These are phyloP conservation scores for Erpetoichthys calabaricus DNA, from an alignment of 2,797 vertebrate species.

Conservation along the genomic window DNA sequence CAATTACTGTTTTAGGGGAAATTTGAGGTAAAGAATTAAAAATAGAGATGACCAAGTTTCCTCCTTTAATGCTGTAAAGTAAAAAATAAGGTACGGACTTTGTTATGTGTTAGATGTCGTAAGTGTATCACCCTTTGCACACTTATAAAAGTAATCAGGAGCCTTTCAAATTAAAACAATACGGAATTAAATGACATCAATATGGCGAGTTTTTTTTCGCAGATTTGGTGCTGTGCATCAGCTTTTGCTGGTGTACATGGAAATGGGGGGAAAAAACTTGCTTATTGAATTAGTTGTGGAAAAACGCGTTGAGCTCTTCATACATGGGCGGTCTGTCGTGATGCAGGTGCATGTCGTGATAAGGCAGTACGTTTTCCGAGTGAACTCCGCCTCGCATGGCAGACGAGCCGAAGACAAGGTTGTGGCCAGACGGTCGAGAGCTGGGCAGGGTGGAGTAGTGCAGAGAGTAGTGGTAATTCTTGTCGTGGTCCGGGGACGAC, in stretches of 20 bases:
- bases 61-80: too few relatives aligned
- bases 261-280: background rate
- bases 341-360: conserved; percentile 81
- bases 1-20: too few relatives aligned
- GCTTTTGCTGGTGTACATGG: conserved; percentile 4
- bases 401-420: conserved; percentile 67
- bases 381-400: conserved; percentile 74
- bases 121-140: too few relatives aligned
- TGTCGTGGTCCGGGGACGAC: conserved; percentile 76
- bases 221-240: conserved; percentile 1
- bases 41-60: too few relatives aligned
- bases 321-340: conserved; percentile 77
- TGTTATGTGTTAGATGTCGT: too few relatives aligned
- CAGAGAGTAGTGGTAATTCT: conserved; percentile 95
- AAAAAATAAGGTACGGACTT: too few relatives aligned
- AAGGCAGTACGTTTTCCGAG: conserved; percentile 87
- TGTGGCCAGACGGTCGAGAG: conserved; percentile 60
- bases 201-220: too few relatives aligned
- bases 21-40: too few relatives aligned
- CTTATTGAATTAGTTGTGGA: conserved; percentile 60
- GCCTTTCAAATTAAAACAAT: conserved; percentile 3
- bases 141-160: too few relatives aligned
- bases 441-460: conserved; percentile 80
- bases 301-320: conserved; percentile 92
- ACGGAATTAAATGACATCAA: conserved; percentile 1